Evolutionary conservation across 1,140 invertebrate species (phyloP).

Genomic region (Neodiprion pinetum): DNA sequence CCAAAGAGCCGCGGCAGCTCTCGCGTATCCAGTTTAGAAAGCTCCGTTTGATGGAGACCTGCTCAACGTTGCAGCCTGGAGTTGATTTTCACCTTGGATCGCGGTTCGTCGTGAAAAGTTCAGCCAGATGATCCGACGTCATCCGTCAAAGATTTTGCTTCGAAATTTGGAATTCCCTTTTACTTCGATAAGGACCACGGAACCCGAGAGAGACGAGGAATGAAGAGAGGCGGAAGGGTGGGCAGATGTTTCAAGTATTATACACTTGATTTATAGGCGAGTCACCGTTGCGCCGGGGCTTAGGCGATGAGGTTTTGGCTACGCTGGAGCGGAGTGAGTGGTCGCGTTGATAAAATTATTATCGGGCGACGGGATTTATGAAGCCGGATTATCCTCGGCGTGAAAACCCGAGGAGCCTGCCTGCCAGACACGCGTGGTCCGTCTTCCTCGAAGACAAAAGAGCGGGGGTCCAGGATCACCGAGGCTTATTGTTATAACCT

Average conservation of each 20-base stretch:
- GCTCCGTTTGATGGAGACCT: too few relatives aligned
- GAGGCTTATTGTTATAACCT: too few relatives aligned
- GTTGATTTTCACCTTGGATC: too few relatives aligned
- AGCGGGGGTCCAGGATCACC: neutral
- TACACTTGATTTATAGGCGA: slow-evolving; percentile 31
- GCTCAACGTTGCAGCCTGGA: too few relatives aligned
- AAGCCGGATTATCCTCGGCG: slow-evolving; percentile 26
- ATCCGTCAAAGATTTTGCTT: too few relatives aligned
- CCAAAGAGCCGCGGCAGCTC: too few relatives aligned
- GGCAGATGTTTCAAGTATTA: slow-evolving; percentile 32
- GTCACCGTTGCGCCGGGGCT: slow-evolving; percentile 22
- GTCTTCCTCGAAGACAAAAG: neutral
- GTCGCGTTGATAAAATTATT: slow-evolving; percentile 33
- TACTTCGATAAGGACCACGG: too few relatives aligned
- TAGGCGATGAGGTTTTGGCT: slow-evolving; percentile 19
- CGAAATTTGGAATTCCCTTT: too few relatives aligned
- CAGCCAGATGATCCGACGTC: too few relatives aligned
- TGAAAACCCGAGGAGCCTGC: neutral
- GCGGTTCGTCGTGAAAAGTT: too few relatives aligned
- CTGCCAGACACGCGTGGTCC: neutral
- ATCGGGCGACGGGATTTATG: slow-evolving; percentile 31
- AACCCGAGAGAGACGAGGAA: too few relatives aligned
- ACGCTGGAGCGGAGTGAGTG: slow-evolving; percentile 24
- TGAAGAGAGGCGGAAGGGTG: neutral
- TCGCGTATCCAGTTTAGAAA: too few relatives aligned